These are phyloP conservation scores for Gallinago solitaria DNA, from an alignment of 2,797 vertebrate genomes.

Conservation along the genomic window DNA sequence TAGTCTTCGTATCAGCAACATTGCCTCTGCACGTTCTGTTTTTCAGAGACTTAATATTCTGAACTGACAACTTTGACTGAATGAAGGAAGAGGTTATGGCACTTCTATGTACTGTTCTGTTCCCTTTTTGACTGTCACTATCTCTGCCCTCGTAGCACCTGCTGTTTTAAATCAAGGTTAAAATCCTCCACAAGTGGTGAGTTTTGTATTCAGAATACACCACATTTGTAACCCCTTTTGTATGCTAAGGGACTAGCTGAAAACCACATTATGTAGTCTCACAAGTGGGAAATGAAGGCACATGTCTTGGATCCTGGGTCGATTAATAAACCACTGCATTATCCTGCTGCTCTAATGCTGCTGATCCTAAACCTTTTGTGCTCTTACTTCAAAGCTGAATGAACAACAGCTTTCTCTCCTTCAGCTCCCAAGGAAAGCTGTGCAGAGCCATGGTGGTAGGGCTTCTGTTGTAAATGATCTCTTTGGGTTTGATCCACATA, in stretches of 20 bases:
- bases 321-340: not conserved
- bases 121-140: not conserved
- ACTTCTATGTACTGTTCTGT: not conserved
- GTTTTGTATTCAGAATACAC: not conserved
- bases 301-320: not conserved
- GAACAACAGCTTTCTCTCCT: not conserved
- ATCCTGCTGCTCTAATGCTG: not conserved
- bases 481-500: not conserved
- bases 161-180: not conserved
- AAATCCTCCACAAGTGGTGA: not conserved
- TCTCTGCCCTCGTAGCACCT: not conserved
- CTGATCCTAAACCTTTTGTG: not conserved
- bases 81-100: not conserved
- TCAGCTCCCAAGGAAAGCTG: not conserved
- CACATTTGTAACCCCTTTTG: not conserved
- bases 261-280: not conserved
- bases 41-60: not conserved
- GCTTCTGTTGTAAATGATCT: not conserved
- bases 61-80: not conserved
- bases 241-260: not conserved
- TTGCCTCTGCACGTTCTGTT: not conserved
- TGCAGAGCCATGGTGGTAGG: not conserved
- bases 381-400: not conserved
- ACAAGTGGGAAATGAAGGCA: not conserved
- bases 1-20: not conserved